phyloP scores from a whole-genome alignment of 2,113 vertebrate species.

The Dissostichus mawsoni region DNA sequence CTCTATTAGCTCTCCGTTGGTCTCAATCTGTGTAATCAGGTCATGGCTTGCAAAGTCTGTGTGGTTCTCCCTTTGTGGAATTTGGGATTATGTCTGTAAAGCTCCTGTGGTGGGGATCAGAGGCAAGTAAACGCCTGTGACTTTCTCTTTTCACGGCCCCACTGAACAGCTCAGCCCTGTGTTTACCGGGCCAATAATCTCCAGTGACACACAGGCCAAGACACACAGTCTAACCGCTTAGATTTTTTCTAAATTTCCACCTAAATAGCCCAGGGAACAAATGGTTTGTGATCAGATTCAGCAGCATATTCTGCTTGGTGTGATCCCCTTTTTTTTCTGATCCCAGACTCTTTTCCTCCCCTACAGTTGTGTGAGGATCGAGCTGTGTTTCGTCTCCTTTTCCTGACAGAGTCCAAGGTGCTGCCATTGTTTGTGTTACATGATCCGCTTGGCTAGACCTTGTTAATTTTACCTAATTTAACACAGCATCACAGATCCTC shows the following conservation, averaged over 20 bases:
- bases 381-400: slow-evolving; percentile 41
- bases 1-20: slow-evolving; percentile 71
- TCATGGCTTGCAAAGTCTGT: slow-evolving; percentile 70
- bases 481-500: slow-evolving; percentile 18
- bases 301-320: slow-evolving; percentile 20
- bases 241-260: slow-evolving; percentile 16
- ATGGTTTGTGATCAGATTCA: neutral
- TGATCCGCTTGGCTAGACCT: neutral
- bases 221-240: neutral
- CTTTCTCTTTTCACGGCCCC: slow-evolving; percentile 54
- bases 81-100: slow-evolving; percentile 79
- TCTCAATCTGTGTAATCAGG: slow-evolving; percentile 76
- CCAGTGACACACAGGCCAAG: neutral
- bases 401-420: slow-evolving; percentile 24
- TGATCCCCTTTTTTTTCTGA: slow-evolving; percentile 30
- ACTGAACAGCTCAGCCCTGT: slow-evolving; percentile 41
- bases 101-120: slow-evolving; percentile 66
- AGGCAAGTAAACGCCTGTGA: slow-evolving; percentile 66
- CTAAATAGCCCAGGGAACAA: slow-evolving; percentile 3
- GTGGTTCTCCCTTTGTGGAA: slow-evolving; percentile 66
- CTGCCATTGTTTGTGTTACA: slow-evolving; percentile 48
- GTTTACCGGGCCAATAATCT: slow-evolving; percentile 60
- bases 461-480: slow-evolving; percentile 41
- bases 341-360: neutral
- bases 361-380: slow-evolving; percentile 30